A percentile compares a stretch with the other conserved stretches of the same genome.
Evolutionary conservation across 2,113 vertebrate genomes (phyloP).

Genomic region (Melanerpes formicivorus): DNA sequence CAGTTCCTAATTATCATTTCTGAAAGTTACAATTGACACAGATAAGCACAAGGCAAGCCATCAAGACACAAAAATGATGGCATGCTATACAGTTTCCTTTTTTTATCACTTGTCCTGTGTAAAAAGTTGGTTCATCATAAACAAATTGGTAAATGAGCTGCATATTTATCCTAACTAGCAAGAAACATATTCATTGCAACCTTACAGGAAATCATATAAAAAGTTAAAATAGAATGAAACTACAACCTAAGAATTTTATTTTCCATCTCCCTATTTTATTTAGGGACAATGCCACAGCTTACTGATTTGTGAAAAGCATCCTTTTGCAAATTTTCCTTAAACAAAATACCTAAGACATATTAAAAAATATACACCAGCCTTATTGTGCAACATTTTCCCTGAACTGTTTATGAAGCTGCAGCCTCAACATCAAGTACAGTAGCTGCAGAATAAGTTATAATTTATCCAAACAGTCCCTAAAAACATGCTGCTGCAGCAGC

Average conservation of each 20-base stretch:
- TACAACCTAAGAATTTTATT: background rate
- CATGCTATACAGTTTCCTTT: background rate
- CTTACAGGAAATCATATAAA: background rate
- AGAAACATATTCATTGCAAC: background rate
- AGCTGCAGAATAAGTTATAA: background rate
- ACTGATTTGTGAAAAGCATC: background rate
- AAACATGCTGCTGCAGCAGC: background rate
- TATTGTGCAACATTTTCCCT: background rate
- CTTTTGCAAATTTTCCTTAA: background rate
- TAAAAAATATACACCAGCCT: background rate
- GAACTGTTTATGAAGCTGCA: background rate
- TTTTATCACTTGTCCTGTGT: background rate
- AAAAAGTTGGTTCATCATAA: background rate
- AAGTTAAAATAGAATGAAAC: background rate
- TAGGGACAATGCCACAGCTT: background rate
- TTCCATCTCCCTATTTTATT: background rate
- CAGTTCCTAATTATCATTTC: background rate
- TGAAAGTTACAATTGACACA: background rate
- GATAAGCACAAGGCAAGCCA: background rate
- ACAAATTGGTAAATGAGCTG: background rate
- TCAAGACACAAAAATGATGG: background rate
- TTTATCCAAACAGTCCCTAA: background rate
- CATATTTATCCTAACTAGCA: background rate
- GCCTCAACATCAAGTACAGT: background rate
- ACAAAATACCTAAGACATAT: background rate